These are phyloP conservation scores for Cryptoleucopteryx plumbea DNA, from an alignment of 2,113 vertebrate species.

Conservation along the genomic window DNA sequence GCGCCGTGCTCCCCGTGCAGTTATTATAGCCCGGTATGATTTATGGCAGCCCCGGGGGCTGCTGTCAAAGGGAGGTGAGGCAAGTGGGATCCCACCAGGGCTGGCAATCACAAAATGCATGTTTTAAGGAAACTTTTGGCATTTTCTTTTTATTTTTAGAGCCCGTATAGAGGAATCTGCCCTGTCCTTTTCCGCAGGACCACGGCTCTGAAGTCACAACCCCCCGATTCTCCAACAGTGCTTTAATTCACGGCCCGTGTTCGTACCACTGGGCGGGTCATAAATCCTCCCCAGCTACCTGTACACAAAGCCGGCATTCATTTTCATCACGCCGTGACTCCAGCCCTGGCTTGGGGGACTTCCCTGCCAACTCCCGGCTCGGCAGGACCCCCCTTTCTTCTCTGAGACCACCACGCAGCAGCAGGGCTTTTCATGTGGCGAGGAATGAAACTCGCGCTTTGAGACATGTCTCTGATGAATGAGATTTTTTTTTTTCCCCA, in stretches of 20 bases:
- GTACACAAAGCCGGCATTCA: conserved; percentile 38
- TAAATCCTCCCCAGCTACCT: conserved; percentile 51
- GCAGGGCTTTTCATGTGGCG: conserved; percentile 25
- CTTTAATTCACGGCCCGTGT: background rate
- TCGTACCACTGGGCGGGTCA: background rate
- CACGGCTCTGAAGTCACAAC: background rate
- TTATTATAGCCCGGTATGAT: background rate
- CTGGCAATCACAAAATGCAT: background rate
- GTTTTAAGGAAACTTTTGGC: background rate
- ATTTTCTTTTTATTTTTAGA: background rate
- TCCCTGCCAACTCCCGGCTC: background rate
- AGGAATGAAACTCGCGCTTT: background rate
- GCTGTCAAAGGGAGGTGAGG: background rate
- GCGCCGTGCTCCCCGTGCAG: accelerated
- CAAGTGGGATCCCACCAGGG: background rate
- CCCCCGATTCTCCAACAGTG: background rate
- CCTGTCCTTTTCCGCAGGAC: background rate
- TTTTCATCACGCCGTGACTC: background rate
- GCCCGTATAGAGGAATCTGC: background rate
- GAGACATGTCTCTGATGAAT: background rate
- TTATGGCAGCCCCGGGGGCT: background rate
- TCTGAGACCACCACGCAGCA: background rate
- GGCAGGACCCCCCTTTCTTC: background rate
- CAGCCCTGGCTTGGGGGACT: background rate
- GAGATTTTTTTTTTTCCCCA: background rate